phyloP scores from a whole-genome alignment of 2,888 invertebrate species.

The Ernsta delagoae region DNA sequence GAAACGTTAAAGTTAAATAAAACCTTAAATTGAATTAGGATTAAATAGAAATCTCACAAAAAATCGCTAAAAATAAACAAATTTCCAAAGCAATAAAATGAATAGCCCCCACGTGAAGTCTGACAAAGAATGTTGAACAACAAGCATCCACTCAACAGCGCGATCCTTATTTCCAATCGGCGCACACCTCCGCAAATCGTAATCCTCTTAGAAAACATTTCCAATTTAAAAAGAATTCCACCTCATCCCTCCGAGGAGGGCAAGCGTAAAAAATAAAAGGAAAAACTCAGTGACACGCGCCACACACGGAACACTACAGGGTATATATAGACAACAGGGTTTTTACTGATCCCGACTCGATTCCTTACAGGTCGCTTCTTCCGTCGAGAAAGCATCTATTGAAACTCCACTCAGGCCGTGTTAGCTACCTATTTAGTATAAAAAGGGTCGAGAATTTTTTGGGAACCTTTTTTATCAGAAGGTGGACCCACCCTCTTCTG shows the following conservation, averaged over 20 bases:
- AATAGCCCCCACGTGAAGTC: slow-evolving; percentile 22
- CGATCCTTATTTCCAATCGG: slow-evolving; percentile 71
- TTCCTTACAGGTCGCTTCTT: slow-evolving; percentile 83
- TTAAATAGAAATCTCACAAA: not conserved
- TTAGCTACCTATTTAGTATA: slow-evolving; percentile 85
- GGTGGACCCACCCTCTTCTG: too few species aligned
- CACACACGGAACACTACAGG: not conserved
- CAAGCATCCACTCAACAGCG: slow-evolving; percentile 56
- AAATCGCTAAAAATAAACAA: slow-evolving; percentile 10
- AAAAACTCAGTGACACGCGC: slow-evolving; percentile 78
- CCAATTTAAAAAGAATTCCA: slow-evolving; percentile 85
- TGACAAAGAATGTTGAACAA: slow-evolving; percentile 60
- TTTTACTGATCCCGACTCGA: slow-evolving; percentile 66
- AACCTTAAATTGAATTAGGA: too few species aligned
- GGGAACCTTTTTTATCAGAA: slow-evolving; percentile 81
- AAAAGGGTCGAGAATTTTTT: slow-evolving; percentile 82
- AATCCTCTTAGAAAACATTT: slow-evolving; percentile 85
- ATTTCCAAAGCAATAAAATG: slow-evolving; percentile 19
- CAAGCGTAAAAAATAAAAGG: slow-evolving; percentile 83
- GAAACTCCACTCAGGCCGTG: slow-evolving; percentile 85
- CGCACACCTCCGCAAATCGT: slow-evolving; percentile 82
- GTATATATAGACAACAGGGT: slow-evolving; percentile 57
- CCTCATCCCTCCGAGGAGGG: slow-evolving; percentile 80
- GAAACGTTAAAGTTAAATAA: too few species aligned
- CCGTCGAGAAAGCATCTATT: slow-evolving; percentile 83